phyloP scores from a whole-genome alignment of 2,797 vertebrate genomes.

The Muscicapa comitata region DNA sequence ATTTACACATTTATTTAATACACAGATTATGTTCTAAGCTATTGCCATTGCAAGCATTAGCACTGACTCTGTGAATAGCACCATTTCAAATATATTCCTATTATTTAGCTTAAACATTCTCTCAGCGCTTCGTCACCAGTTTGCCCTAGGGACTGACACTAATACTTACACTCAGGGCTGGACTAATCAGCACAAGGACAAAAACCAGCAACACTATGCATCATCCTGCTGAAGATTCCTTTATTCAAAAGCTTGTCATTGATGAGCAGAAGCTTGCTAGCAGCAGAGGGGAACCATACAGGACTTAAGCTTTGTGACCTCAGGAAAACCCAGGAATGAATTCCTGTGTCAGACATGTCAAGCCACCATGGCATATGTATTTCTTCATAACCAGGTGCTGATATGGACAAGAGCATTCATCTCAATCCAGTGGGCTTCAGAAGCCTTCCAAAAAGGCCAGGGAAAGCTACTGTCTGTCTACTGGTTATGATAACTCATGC shows the following conservation, averaged over 20 bases:
- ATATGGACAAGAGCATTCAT: neutral
- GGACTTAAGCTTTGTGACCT: neutral
- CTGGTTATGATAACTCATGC: neutral
- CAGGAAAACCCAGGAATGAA: neutral
- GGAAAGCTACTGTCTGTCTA: neutral
- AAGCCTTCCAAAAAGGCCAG: neutral
- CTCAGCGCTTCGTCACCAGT: neutral
- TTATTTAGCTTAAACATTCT: constrained; percentile 1
- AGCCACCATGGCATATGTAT: neutral
- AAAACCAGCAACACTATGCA: neutral
- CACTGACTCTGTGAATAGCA: neutral
- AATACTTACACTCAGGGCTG: neutral
- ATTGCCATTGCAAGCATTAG: neutral
- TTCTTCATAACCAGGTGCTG: neutral
- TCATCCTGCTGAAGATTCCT: neutral
- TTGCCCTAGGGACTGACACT: neutral
- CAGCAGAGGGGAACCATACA: neutral
- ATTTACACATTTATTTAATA: constrained; percentile 19
- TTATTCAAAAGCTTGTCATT: neutral
- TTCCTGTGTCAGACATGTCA: neutral
- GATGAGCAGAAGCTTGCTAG: neutral
- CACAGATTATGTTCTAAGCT: constrained; percentile 5
- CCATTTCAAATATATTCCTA: neutral
- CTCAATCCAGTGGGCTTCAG: neutral
- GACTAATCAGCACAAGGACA: constrained; percentile 5